Conservation (phyloP, 2,888 invertebrate species). For the Petrophora chlorosata region DNA sequence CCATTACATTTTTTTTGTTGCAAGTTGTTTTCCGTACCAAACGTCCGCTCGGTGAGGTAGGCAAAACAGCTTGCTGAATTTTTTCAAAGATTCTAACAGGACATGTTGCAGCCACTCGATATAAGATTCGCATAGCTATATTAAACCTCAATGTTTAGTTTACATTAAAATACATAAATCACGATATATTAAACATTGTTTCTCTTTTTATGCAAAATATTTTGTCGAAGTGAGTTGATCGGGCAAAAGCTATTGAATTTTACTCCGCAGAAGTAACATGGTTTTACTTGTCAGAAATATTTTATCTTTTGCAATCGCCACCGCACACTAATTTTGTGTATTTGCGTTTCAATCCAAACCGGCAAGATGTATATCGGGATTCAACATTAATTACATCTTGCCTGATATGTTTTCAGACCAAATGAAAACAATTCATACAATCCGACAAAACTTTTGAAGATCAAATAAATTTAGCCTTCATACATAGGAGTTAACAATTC, state of each 20-base stretch:
- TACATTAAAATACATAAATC: conserved; percentile 61
- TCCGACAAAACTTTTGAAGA: too few relatives aligned
- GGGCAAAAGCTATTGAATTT: conserved; percentile 45
- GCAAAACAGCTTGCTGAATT: conserved; percentile 54
- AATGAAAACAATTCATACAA: too few relatives aligned
- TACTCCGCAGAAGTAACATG: conserved; percentile 63
- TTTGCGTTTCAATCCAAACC: too few relatives aligned
- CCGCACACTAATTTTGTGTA: too few relatives aligned
- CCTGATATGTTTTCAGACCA: too few relatives aligned
- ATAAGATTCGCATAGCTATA: conserved; percentile 63
- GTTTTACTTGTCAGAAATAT: too few relatives aligned
- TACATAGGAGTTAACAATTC: too few relatives aligned
- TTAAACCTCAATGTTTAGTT: conserved; percentile 61
- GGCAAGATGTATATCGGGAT: too few relatives aligned
- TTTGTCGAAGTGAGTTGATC: conserved; percentile 42
- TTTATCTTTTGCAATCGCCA: not conserved
- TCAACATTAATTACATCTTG: too few relatives aligned
- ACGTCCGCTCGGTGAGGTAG: conserved; percentile 38
- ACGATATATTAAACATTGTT: conserved; percentile 62
- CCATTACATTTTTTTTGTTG: conserved; percentile 64
- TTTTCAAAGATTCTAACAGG: conserved; percentile 67
- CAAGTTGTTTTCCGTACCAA: conserved; percentile 48
- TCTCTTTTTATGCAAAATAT: conserved; percentile 51
- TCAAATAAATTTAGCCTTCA: too few relatives aligned
- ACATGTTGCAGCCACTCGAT: conserved; percentile 62